These are phyloP conservation scores for Limnephilus auricula DNA, from an alignment of 2,888 invertebrate genomes.

Conservation along the genomic window DNA sequence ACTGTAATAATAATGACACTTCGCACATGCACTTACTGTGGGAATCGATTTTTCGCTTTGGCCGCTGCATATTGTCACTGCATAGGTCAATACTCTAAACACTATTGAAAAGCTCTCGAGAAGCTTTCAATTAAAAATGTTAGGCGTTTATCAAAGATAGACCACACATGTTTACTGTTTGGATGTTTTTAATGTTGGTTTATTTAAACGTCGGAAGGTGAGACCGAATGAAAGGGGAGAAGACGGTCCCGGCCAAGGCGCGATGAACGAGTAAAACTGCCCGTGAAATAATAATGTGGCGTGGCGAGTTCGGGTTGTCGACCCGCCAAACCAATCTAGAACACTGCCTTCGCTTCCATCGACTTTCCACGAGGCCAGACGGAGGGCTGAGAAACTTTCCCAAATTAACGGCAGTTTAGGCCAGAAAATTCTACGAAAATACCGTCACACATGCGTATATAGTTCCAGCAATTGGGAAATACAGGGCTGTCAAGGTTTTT, in stretches of 20 bases:
- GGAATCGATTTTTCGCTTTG: constrained; percentile 61
- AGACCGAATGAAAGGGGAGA: background rate
- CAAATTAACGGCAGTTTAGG: constrained; percentile 49
- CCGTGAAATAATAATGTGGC: constrained; percentile 21
- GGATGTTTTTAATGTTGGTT: background rate
- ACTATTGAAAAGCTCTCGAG: background rate
- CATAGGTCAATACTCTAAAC: constrained; percentile 8
- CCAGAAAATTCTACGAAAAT: constrained; percentile 22
- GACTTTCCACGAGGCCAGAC: constrained; percentile 21
- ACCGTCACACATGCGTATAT: constrained; percentile 2
- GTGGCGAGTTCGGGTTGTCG: constrained; percentile 45
- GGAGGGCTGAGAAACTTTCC: constrained; percentile 13
- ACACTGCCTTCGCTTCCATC: constrained; percentile 33
- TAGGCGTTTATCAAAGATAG: background rate
- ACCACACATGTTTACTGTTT: background rate
- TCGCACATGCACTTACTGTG: constrained; percentile 57
- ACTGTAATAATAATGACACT: background rate
- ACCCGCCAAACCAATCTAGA: constrained; percentile 44
- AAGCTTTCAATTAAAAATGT: background rate
- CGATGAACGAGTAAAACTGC: constrained; percentile 10
- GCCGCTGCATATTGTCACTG: constrained; percentile 58
- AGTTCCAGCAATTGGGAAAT: background rate
- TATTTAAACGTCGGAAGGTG: background rate
- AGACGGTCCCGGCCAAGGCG: constrained; percentile 10
- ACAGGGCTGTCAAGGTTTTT: background rate